phyloP scores from a whole-genome alignment of 2,888 invertebrate genomes.

The Electrophaes corylata region DNA sequence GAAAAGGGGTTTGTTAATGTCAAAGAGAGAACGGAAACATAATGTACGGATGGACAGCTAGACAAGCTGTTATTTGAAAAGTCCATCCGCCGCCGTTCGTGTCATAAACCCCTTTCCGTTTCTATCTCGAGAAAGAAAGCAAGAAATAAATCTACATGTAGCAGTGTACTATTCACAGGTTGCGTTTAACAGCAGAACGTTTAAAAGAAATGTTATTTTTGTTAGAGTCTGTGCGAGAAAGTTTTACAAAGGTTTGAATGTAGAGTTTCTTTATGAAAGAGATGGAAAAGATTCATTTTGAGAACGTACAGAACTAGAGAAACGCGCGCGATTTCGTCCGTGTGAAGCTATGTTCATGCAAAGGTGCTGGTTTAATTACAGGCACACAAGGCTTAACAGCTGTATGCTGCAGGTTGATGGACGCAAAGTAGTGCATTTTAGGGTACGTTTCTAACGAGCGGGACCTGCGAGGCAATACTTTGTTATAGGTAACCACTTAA shows the following conservation, averaged over 20 bases:
- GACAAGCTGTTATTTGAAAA: not conserved
- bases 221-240: conserved; percentile 7
- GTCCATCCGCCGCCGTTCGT: not conserved
- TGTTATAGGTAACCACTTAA: no score
- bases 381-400: no score
- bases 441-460: no score
- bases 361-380: no score
- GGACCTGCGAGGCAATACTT: no score
- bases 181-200: not conserved
- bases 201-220: conserved; percentile 14
- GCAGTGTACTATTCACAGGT: not conserved
- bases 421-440: no score
- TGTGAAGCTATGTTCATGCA: no score
- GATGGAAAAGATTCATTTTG: conserved; percentile 1
- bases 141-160: conserved; percentile 3
- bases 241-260: conserved; percentile 12
- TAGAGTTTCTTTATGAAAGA: conserved; percentile 1
- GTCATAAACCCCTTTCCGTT: not conserved
- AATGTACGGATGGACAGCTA: not conserved
- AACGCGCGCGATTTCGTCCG: no score
- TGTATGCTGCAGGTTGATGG: no score
- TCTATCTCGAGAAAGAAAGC: not conserved
- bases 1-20: not conserved
- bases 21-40: not conserved
- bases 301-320: no score